Conservation (phyloP, 2,113 vertebrate genomes). For the Hypocryptadius cinnamomeus region DNA sequence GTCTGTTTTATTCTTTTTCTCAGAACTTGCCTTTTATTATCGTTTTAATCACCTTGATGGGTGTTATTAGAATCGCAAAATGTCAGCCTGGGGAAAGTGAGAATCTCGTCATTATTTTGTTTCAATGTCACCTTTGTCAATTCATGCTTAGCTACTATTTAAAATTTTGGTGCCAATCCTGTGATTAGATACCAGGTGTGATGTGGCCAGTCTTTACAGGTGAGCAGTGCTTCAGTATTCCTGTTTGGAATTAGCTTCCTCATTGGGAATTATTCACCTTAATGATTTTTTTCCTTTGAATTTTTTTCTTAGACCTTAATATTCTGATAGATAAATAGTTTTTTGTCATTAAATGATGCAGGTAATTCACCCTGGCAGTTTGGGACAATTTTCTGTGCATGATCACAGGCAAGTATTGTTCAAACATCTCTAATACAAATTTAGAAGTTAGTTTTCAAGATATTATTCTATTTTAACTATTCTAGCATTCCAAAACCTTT, state of each 20-base stretch:
- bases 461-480: neutral
- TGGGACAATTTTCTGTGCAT: neutral
- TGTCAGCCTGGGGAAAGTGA: slow-evolving; percentile 68
- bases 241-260: neutral
- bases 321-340: slow-evolving; percentile 6
- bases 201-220: slow-evolving; percentile 56
- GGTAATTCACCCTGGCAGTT: neutral
- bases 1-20: slow-evolving; percentile 51
- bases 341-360: neutral
- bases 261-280: neutral
- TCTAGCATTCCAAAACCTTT: neutral
- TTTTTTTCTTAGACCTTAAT: slow-evolving; percentile 3
- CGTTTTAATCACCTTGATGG: slow-evolving; percentile 67
- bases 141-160: slow-evolving; percentile 59
- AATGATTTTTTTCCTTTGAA: neutral
- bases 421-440: neutral
- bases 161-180: slow-evolving; percentile 49
- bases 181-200: slow-evolving; percentile 56
- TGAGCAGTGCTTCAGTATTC: slow-evolving; percentile 33
- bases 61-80: slow-evolving; percentile 69
- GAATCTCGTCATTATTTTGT: slow-evolving; percentile 61
- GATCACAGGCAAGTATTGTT: neutral
- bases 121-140: slow-evolving; percentile 74
- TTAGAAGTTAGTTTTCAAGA: neutral
- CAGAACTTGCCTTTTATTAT: slow-evolving; percentile 52